Percentiles rank a stretch among this genome's conserved stretches.
These are phyloP conservation scores for Papilio polyxenes DNA, from an alignment of 1,140 invertebrate genomes.

Conservation along the genomic window DNA sequence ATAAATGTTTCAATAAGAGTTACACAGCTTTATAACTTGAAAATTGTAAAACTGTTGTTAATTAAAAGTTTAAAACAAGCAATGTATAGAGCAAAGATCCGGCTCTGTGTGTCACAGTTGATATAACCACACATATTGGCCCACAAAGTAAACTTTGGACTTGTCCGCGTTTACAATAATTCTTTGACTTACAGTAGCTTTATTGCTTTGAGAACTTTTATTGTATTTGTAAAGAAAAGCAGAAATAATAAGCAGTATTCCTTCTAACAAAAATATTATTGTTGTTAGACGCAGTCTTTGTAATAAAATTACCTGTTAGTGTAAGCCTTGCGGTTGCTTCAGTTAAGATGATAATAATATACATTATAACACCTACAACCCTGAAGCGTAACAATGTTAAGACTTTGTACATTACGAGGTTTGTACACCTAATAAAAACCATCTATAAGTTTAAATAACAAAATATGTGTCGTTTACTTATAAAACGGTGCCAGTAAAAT, in stretches of 20 bases:
- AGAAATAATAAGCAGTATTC: not conserved
- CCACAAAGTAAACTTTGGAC: constrained; percentile 1
- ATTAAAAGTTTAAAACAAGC: constrained; percentile 9
- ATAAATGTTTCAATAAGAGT: not conserved
- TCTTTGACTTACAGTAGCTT: not conserved
- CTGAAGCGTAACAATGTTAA: not conserved
- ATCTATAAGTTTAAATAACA: not conserved
- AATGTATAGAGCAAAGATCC: not conserved
- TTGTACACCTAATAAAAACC: not conserved
- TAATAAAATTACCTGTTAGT: not conserved
- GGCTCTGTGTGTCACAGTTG: not conserved
- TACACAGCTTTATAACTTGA: not conserved
- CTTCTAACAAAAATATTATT: not conserved
- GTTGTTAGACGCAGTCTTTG: not conserved
- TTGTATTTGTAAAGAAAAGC: not conserved
- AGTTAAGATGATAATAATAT: not conserved
- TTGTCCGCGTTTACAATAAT: not conserved
- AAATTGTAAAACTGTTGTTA: constrained; percentile 9
- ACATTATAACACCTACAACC: too few relatives aligned
- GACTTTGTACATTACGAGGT: not conserved
- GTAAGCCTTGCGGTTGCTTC: not conserved
- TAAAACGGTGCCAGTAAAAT: not conserved
- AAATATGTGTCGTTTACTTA: not conserved
- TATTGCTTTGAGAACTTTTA: constrained; percentile 14
- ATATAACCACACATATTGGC: not conserved